Conservation (phyloP, 2,888 invertebrate genomes). For the Nymphalis c-album region DNA sequence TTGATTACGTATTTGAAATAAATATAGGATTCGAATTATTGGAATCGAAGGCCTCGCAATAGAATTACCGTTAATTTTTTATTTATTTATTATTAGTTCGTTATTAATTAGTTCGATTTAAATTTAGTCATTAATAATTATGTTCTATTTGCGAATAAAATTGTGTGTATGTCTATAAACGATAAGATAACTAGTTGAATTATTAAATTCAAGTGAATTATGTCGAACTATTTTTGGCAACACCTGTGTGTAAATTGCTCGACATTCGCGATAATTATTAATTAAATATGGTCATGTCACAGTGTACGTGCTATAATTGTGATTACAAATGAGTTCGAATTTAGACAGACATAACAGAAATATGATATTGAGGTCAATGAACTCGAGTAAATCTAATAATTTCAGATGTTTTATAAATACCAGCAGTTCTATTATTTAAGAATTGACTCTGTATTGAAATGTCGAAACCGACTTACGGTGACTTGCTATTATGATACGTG, state of each 20-base stretch:
- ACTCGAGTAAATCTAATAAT: neutral
- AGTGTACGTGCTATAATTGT: conserved; percentile 2
- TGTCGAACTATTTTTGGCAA: neutral
- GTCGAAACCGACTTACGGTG: too few species aligned
- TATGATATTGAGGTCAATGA: conserved; percentile 10
- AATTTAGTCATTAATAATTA: too few species aligned
- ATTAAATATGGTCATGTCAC: conserved; percentile 2
- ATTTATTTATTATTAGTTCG: too few species aligned
- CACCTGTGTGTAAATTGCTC: neutral
- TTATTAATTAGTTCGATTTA: too few species aligned
- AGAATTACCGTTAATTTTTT: too few species aligned
- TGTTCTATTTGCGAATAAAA: too few species aligned
- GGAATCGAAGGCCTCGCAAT: too few species aligned
- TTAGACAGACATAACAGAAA: conserved; percentile 9
- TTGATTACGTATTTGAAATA: too few species aligned
- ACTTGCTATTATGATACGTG: too few species aligned
- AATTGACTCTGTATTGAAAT: too few species aligned
- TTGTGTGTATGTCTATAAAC: neutral
- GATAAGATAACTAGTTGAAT: neutral
- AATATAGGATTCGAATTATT: too few species aligned
- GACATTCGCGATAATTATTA: conserved; percentile 5
- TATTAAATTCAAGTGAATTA: neutral
- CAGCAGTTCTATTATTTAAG: too few species aligned
- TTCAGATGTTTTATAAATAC: neutral
- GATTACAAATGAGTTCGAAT: conserved; percentile 1